Conservation (phyloP, 2,113 vertebrate species). For the Salvator merianae region DNA sequence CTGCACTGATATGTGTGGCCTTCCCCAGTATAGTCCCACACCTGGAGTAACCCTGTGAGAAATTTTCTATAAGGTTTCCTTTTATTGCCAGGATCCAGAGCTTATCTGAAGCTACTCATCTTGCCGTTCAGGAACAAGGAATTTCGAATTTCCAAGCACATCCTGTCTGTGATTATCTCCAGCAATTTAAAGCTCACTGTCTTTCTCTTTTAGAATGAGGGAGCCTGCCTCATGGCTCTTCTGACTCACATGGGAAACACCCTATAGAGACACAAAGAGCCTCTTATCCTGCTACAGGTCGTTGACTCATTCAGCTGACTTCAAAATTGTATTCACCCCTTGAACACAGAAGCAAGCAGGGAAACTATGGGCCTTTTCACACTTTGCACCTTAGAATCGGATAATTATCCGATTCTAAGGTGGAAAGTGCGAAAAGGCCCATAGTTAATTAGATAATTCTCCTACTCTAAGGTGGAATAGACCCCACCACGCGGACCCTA, state of each 20-base stretch:
- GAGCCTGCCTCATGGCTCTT: background rate
- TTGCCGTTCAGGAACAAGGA: background rate
- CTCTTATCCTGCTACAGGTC: background rate
- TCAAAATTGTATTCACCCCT: background rate
- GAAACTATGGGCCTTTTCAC: background rate
- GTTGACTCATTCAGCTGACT: background rate
- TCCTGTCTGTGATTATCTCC: background rate
- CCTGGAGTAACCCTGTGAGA: too few species aligned
- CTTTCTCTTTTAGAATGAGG: background rate
- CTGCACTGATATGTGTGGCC: too few species aligned
- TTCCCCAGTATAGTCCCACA: background rate
- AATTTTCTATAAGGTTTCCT: background rate
- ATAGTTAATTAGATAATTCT: too few species aligned
- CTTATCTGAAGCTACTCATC: background rate
- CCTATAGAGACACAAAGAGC: background rate
- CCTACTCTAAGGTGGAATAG: too few species aligned
- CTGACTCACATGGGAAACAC: background rate
- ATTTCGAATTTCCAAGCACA: background rate
- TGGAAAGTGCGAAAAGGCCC: too few species aligned
- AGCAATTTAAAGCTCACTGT: background rate
- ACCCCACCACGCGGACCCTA: too few species aligned
- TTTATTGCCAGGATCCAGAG: background rate
- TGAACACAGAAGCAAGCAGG: background rate
- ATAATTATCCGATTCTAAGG: too few species aligned
- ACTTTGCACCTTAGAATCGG: too few species aligned